Conservation (phyloP, 2,888 invertebrate species). For the Baronia brevicornis region DNA sequence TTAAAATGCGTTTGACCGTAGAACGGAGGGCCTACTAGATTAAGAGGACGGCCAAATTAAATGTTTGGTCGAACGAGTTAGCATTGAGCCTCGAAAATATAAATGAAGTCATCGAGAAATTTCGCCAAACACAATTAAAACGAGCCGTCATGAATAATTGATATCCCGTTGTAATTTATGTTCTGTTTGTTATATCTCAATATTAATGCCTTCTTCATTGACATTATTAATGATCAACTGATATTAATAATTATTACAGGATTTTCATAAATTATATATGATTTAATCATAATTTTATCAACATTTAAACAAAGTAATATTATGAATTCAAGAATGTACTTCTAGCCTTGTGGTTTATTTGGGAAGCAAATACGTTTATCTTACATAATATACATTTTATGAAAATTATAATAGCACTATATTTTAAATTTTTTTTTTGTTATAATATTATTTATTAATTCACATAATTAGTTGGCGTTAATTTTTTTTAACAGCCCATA, state of each 20-base stretch:
- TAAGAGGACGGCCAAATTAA: conserved; percentile 56
- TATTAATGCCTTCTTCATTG: conserved; percentile 13
- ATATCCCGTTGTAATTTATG: conserved; percentile 18
- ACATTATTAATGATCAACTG: not conserved
- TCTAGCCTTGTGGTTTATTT: too few relatives aligned
- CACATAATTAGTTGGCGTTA: too few relatives aligned
- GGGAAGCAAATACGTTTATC: too few relatives aligned
- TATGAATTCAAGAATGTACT: too few relatives aligned
- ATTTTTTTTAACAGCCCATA: too few relatives aligned
- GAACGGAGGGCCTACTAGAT: conserved; percentile 49
- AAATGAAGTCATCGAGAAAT: conserved; percentile 58
- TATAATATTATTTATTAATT: too few relatives aligned
- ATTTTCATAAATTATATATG: not conserved
- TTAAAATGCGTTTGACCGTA: conserved; percentile 74
- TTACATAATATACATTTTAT: too few relatives aligned
- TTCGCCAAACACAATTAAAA: conserved; percentile 56
- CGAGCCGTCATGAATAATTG: conserved; percentile 49
- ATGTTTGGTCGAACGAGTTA: conserved; percentile 45
- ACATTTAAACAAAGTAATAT: not conserved
- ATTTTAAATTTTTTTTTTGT: too few relatives aligned
- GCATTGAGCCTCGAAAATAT: conserved; percentile 42
- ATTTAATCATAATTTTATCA: not conserved
- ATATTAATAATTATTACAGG: conserved; percentile 7
- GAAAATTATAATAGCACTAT: too few relatives aligned
- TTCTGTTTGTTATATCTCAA: too few relatives aligned